Conservation (phyloP, 2,888 invertebrate genomes). For the Frankliniella fusca region DNA sequence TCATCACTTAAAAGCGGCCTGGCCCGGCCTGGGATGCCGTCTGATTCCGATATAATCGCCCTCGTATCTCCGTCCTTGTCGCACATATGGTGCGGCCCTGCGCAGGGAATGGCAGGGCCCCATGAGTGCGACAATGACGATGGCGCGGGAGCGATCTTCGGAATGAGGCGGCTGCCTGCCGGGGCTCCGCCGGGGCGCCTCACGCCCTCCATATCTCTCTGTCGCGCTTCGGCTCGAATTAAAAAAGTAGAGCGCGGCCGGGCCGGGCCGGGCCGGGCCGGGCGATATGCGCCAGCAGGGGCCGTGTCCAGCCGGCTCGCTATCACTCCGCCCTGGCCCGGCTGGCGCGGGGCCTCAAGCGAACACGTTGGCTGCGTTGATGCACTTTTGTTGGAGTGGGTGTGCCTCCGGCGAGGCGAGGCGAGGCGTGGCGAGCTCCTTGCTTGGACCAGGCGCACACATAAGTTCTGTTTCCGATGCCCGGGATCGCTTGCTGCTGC, state of each 20-base stretch:
- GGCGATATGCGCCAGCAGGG: neutral
- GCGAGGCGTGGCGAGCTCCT: neutral
- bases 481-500: constrained; percentile 4
- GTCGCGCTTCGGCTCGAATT: too few relatives aligned
- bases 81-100: too few relatives aligned
- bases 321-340: neutral
- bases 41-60: too few relatives aligned
- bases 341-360: neutral
- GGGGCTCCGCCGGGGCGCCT: too few relatives aligned
- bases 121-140: too few relatives aligned
- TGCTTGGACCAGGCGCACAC: neutral
- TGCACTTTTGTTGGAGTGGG: neutral
- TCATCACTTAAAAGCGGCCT: too few relatives aligned
- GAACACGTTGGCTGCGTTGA: neutral
- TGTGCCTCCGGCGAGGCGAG: neutral
- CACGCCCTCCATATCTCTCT: too few relatives aligned
- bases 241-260: neutral
- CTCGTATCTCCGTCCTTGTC: too few relatives aligned
- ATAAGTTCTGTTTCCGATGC: neutral
- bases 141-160: too few relatives aligned
- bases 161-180: too few relatives aligned
- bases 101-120: too few relatives aligned
- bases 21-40: too few relatives aligned
- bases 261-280: neutral
- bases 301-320: neutral